Base-by-base conservation (phyloP, 2,888 invertebrate species). In the Micoletzkya japonica region DNA sequence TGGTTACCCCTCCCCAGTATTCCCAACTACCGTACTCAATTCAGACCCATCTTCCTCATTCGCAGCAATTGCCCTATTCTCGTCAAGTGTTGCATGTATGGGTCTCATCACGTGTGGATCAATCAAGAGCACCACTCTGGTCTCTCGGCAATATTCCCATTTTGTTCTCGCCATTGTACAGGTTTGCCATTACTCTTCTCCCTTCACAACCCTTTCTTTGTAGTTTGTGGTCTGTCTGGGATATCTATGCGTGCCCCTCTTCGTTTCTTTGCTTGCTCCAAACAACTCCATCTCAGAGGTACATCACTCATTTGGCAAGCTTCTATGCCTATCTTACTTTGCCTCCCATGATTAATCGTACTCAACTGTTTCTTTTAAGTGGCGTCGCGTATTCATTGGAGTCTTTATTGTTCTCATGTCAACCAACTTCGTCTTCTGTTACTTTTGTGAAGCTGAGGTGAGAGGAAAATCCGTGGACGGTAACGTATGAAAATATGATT, bases 91-190 rank as follows among this genome's bases (percentile, higher is more conserved):
- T 28, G 67, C 75, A 6, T 78, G 72, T 26, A 69, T 79, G 20
- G 79, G 77, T 32, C 68, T 77, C 52, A 74, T 79, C 50, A 71
- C 79, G 10, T 74, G 75, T 58, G 77, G 79, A 10, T 76, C 77
- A 2, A 74, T 79, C 70, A 79, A 79, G 61, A 71, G 73, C 10
- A 77, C 74, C 28, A 73, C 79, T 2, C 70, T 80, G 28, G 72
- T 79, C 32, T 77, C 76, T 28, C 57, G 79, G n/a, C 74, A 73
- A 54, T 80, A 68, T 50, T 69, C 77, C 10, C 79, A 76, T 57
- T 75, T 79, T 56, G 73, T 79, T 66, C 79, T 79, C 79, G 74
- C 70, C 10, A 66, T 80, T 49, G 77, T 78, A n/a, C 79, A 77
- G 75, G 76, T 76, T 24, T 6, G 59, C 14, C 17, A 32, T 64